These are phyloP conservation scores for Gymnopithys bicolor DNA, from an alignment of 2,797 vertebrate genomes.

Conservation along the genomic window DNA sequence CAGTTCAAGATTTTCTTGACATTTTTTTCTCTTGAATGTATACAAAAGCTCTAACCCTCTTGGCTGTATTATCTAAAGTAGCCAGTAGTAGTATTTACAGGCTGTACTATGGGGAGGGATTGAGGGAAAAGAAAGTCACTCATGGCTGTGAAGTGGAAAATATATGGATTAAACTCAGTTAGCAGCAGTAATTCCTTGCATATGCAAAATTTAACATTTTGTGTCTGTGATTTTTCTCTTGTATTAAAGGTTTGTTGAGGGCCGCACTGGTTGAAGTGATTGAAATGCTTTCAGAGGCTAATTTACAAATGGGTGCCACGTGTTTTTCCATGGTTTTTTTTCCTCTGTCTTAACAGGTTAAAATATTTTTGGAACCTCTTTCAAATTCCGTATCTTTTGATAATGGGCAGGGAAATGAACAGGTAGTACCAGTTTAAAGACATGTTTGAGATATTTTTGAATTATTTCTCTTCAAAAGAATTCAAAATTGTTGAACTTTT, in stretches of 20 bases:
- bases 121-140: background rate
- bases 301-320: background rate
- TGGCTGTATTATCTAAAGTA: background rate
- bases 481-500: background rate
- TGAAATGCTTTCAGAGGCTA: background rate
- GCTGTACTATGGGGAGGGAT: accelerated
- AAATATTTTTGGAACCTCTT: background rate
- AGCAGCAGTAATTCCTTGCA: background rate
- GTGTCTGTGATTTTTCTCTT: background rate
- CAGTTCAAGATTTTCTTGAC: background rate
- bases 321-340: background rate
- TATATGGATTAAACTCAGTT: background rate
- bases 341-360: background rate
- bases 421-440: background rate
- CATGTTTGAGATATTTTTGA: background rate
- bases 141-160: background rate
- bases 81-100: background rate
- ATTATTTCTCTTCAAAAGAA: background rate
- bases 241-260: background rate
- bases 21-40: background rate
- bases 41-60: background rate
- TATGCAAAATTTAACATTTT: background rate
- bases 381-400: background rate
- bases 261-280: background rate
- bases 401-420: background rate